Base-by-base conservation (phyloP, 2,113 vertebrate genomes). In the Copsychus sechellarum region DNA sequence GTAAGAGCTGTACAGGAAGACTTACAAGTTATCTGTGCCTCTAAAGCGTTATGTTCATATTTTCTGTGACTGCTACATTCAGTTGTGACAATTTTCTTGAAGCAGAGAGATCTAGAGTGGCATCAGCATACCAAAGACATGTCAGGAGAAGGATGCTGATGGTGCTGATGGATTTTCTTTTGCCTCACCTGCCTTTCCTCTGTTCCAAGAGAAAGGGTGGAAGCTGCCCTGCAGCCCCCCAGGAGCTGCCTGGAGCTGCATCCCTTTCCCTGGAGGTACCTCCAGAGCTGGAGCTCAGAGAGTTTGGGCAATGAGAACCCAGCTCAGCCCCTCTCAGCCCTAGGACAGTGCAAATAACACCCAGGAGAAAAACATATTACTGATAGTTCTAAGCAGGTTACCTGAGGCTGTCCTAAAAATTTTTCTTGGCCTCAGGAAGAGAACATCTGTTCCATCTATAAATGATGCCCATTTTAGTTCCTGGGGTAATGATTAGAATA, bases 221-320 rank as follows among this genome's bases (percentile, higher is more conserved):
- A 60, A 51, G 20, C 5, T 65, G 4, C 12, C 14, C 18, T 4
- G 0, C 14, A 54, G 19, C 1, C 1, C 0, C 0, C 1, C 8
- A 25, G 17, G 17, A 6, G 2, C 9, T 34, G 10, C 21, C n/a
- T 67, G 48, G 14, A 20, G 2, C 40, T 74, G 22, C 31, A 72
- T 33, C 12, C 16, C 4, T 9, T 40, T 76, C 22, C 9, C 25
- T 0, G 0, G 18, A 0, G 2, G 29, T 15, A 33, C 26, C 84
- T 40, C 12, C 24, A 47, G 50, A 29, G 54, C 53, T 73, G 86
- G 70, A 85, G 28, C 33, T 84, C 82, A 64, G 53, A 5, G 31
- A 66, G 62, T 17, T 13, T 51, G 70, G 21, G 36, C 26, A 66
- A 14, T 4, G 14, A 33, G 21, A 76, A 18, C 26, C 12, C 47